phyloP scores from a whole-genome alignment of 2,113 vertebrate species.

The Cebidichthys violaceus region DNA sequence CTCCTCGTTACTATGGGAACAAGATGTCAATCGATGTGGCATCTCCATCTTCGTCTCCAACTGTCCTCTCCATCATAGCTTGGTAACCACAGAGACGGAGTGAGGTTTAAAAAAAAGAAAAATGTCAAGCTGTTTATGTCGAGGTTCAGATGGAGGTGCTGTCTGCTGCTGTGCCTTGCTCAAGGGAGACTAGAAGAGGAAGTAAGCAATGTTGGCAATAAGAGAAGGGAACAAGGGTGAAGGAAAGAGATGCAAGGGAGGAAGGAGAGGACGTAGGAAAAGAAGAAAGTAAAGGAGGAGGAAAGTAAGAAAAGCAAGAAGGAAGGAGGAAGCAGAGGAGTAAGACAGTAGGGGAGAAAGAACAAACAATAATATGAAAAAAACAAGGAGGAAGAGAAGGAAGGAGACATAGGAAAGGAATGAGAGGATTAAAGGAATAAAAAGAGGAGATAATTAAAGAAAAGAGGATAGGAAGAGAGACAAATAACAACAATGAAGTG shows the following conservation, averaged over 20 bases:
- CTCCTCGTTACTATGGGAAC: slow-evolving; percentile 56
- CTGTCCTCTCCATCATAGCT: slow-evolving; percentile 56
- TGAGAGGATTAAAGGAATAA: not conserved
- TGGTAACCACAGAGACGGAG: slow-evolving; percentile 56
- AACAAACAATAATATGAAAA: not conserved
- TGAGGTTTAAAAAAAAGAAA: not conserved
- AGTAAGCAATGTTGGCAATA: not conserved
- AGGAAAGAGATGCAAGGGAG: not conserved
- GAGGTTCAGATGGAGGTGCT: slow-evolving; percentile 18
- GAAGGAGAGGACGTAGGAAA: not conserved
- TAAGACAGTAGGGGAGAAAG: not conserved
- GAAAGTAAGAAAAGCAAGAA: not conserved
- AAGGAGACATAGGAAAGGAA: not conserved
- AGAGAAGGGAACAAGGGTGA: not conserved
- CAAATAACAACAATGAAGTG: not conserved
- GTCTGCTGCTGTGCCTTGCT: slow-evolving; percentile 51
- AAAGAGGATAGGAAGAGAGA: not conserved
- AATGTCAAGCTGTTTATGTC: not conserved
- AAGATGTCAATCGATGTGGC: slow-evolving; percentile 66
- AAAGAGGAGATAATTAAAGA: not conserved
- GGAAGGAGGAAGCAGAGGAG: not conserved
- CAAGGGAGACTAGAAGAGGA: slow-evolving; percentile 4
- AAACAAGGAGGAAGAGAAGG: not conserved
- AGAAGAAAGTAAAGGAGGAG: not conserved
- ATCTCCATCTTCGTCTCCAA: slow-evolving; percentile 54